Conservation (phyloP, 1,140 invertebrate species). For the Plodia interpunctella region DNA sequence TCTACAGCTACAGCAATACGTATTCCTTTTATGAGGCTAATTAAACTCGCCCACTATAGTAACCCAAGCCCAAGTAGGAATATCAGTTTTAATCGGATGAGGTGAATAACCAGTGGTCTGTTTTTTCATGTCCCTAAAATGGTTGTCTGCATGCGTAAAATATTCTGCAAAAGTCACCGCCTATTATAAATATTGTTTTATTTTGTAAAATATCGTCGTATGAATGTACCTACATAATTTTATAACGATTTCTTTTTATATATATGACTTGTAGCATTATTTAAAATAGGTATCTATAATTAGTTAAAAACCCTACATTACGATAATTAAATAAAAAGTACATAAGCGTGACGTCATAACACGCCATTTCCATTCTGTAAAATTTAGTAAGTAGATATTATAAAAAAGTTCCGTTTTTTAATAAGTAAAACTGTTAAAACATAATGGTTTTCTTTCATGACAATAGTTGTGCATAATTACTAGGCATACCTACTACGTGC, state of each 20-base stretch:
- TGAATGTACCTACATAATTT: not conserved
- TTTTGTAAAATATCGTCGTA: not conserved
- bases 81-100: not conserved
- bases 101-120: not conserved
- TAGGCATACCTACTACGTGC: not conserved
- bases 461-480: not conserved
- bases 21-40: not conserved
- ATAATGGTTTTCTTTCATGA: not conserved
- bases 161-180: not conserved
- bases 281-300: not conserved
- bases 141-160: not conserved
- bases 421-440: no score
- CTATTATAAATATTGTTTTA: not conserved
- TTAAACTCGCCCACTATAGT: not conserved
- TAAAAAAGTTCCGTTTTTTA: no score
- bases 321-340: no score
- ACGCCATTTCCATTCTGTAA: no score
- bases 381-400: no score
- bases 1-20: not conserved
- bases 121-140: not conserved
- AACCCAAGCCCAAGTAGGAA: slow-evolving; percentile 5
- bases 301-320: no score
- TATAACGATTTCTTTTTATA: not conserved
- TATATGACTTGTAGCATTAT: not conserved
- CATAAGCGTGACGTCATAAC: no score